phyloP scores from a whole-genome alignment of 2,888 invertebrate genomes.

The Ectropis crepuscularia region DNA sequence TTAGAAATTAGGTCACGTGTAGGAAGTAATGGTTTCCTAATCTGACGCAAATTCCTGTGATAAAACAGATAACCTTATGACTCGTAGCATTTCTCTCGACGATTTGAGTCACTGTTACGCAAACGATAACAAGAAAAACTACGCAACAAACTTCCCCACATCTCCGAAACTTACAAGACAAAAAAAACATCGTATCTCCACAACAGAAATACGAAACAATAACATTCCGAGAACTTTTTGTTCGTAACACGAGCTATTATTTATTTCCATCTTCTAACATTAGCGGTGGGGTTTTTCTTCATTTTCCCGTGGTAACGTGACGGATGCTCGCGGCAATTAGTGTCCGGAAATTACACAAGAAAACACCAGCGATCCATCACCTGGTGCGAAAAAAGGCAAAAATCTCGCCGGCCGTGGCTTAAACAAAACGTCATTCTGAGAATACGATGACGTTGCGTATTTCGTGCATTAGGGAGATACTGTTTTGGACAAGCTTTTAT shows the following conservation, averaged over 20 bases:
- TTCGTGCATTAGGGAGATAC: constrained; percentile 42
- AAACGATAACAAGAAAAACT: neutral
- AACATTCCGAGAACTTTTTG: constrained; percentile 40
- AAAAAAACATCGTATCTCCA: constrained; percentile 6
- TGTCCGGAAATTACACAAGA: constrained; percentile 83
- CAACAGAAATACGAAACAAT: constrained; percentile 31
- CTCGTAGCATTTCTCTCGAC: too few species aligned
- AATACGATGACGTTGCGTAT: constrained; percentile 57
- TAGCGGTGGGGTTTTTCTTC: constrained; percentile 61
- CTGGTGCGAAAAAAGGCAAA: constrained; percentile 74
- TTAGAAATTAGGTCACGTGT: too few species aligned
- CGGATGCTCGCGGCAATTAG: constrained; percentile 81
- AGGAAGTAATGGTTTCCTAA: too few species aligned
- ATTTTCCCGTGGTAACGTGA: constrained; percentile 65
- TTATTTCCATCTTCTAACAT: constrained; percentile 59
- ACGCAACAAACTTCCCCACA: neutral
- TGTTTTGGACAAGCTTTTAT: constrained; percentile 31
- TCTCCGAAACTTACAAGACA: constrained; percentile 6
- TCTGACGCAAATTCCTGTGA: too few species aligned
- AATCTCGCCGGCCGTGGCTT: constrained; percentile 67
- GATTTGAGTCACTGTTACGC: neutral
- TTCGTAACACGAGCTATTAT: constrained; percentile 50
- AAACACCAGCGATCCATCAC: constrained; percentile 81
- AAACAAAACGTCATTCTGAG: constrained; percentile 67
- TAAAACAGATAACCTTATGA: too few species aligned